Conservation (phyloP, 2,113 vertebrate genomes). For the Corythoichthys intestinalis region DNA sequence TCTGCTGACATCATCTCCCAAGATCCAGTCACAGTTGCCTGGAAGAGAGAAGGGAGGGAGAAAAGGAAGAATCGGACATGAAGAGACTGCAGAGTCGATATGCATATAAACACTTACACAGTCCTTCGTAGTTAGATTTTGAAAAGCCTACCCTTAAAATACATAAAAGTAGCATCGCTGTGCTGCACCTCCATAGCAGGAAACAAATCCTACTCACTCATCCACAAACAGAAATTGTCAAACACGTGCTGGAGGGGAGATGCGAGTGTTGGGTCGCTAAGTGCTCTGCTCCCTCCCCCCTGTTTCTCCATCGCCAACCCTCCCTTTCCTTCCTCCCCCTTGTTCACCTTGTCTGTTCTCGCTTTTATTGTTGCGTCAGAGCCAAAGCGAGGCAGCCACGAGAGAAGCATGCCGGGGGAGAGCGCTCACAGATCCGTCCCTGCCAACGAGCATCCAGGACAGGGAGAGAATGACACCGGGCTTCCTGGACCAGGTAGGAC, state of each 20-base stretch:
- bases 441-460: conserved; percentile 59
- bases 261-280: conserved; percentile 55
- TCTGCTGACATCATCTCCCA: conserved; percentile 77
- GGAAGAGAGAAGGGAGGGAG: conserved; percentile 21
- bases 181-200: conserved; percentile 38
- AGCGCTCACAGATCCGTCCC: conserved; percentile 66
- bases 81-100: conserved; percentile 66
- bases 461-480: conserved; percentile 60
- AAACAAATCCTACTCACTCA: conserved; percentile 25
- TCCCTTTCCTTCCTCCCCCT: conserved; percentile 35
- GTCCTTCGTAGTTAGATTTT: neutral
- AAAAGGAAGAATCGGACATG: conserved; percentile 42
- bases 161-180: conserved; percentile 52
- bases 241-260: conserved; percentile 61
- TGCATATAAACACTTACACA: conserved; percentile 24
- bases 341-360: conserved; percentile 62
- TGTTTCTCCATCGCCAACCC: conserved; percentile 12
- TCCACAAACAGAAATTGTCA: conserved; percentile 18
- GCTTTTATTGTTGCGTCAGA: conserved; percentile 70
- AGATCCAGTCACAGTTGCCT: conserved; percentile 64
- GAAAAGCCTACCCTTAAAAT: conserved; percentile 35
- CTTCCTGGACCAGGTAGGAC: conserved; percentile 76
- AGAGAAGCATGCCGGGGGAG: conserved; percentile 75
- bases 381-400: conserved; percentile 42
- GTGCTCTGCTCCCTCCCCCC: conserved; percentile 33